Conservation (phyloP, 1,140 invertebrate species). For the Trialeurodes vaporariorum region DNA sequence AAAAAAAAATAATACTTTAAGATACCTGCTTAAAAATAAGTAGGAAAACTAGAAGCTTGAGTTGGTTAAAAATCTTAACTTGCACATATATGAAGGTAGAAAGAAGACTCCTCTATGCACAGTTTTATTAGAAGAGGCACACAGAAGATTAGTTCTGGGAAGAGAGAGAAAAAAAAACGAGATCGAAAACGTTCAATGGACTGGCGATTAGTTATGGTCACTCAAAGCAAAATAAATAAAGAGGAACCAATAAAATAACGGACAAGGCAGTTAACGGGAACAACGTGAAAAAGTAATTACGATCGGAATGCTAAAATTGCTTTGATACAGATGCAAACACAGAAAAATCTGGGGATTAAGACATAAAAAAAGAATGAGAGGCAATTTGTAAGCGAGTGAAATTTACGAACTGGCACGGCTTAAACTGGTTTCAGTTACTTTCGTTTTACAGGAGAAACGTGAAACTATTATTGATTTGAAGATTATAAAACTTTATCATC, state of each 20-base stretch:
- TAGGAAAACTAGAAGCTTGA: too few species aligned
- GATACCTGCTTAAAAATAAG: too few species aligned
- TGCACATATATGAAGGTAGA: too few species aligned
- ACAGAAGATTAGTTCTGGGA: not conserved
- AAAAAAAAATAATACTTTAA: too few species aligned
- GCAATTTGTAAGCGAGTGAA: not conserved
- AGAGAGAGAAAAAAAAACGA: not conserved
- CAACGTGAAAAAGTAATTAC: not conserved
- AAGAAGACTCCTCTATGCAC: too few species aligned
- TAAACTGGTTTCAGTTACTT: not conserved
- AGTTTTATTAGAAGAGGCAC: too few species aligned
- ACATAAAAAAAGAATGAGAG: constrained; percentile 1
- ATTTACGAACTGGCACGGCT: not conserved
- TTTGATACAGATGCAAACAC: not conserved
- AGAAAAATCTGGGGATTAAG: not conserved
- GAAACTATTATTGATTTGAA: not conserved
- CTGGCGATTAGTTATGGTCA: not conserved
- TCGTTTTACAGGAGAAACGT: not conserved
- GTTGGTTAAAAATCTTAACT: too few species aligned
- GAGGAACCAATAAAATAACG: not conserved
- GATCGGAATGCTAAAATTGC: not conserved
- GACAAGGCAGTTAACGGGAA: not conserved
- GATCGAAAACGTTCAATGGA: not conserved
- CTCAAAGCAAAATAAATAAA: constrained; percentile 1
- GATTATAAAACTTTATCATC: too few species aligned